phyloP scores from a whole-genome alignment of 2,113 vertebrate species.

The Trichomycterus rosablanca region DNA sequence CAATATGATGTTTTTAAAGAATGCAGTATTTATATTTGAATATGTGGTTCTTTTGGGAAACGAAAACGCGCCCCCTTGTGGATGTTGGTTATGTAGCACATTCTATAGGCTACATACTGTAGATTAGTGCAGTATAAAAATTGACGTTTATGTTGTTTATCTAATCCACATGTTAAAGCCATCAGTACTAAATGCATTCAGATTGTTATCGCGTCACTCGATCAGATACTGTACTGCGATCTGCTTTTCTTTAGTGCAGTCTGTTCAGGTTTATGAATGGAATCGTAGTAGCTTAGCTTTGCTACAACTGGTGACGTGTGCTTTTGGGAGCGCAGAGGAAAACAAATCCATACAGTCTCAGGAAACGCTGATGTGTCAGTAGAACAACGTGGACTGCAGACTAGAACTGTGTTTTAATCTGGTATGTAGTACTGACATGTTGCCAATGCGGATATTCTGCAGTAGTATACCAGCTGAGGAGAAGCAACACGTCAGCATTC shows the following conservation, averaged over 20 bases:
- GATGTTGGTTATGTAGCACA: not conserved
- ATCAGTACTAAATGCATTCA: not conserved
- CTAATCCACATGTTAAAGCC: constrained; percentile 18
- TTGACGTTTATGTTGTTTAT: not conserved
- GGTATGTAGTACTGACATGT: constrained; percentile 1
- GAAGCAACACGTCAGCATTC: constrained; percentile 85
- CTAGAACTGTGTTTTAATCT: not conserved
- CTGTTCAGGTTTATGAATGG: constrained; percentile 8
- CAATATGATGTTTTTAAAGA: not conserved
- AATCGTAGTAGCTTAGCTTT: not conserved
- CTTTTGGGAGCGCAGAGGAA: not conserved
- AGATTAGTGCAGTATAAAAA: not conserved
- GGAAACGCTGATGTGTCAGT: constrained; percentile 35
- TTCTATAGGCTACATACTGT: too few relatives aligned
- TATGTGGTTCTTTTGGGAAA: too few relatives aligned
- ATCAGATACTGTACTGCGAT: not conserved
- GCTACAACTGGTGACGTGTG: constrained; percentile 21
- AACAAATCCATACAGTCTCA: not conserved
- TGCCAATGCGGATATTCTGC: not conserved
- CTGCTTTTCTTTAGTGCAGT: not conserved
- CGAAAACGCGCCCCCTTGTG: constrained; percentile 12
- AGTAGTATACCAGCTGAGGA: constrained; percentile 35
- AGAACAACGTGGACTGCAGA: constrained; percentile 19
- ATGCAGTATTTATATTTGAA: not conserved
- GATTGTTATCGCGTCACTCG: not conserved